A percentile compares a stretch with the other conserved stretches of the same genome.
These are phyloP conservation scores for Sterna hirundo DNA, from an alignment of 2,113 vertebrate species.

Conservation along the genomic window DNA sequence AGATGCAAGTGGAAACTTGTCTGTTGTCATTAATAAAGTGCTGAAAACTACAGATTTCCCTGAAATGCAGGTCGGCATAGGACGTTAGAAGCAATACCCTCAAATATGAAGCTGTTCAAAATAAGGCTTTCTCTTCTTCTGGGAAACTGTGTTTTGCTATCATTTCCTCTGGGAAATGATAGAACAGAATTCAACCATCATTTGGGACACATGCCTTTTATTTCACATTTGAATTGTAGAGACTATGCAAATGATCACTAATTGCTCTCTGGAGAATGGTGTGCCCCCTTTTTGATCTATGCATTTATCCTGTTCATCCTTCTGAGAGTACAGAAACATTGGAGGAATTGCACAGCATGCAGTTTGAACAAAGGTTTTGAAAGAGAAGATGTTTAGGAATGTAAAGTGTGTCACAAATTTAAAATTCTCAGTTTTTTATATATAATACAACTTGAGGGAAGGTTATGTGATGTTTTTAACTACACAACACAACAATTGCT, in stretches of 20 bases:
- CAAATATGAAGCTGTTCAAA: background rate
- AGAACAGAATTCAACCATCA: background rate
- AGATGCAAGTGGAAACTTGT: background rate
- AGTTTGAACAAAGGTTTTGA: background rate
- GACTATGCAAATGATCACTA: slow-evolving; percentile 29
- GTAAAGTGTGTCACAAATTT: background rate
- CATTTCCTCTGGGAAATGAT: background rate
- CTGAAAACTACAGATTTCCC: background rate
- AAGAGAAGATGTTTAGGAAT: background rate
- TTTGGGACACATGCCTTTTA: background rate
- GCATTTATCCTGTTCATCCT: background rate
- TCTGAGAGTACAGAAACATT: background rate
- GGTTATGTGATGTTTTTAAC: background rate
- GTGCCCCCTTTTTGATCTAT: background rate
- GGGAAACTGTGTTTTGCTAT: background rate
- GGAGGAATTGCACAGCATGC: background rate
- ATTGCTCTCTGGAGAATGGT: slow-evolving; percentile 50
- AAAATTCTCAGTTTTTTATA: background rate
- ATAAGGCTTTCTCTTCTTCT: background rate
- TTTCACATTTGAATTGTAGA: background rate
- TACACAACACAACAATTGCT: background rate
- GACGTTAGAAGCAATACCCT: background rate
- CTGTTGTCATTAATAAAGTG: background rate
- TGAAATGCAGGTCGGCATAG: background rate
- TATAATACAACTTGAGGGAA: background rate